Base-by-base conservation (phyloP, 1,140 invertebrate species). In the Saxidomus purpurata region DNA sequence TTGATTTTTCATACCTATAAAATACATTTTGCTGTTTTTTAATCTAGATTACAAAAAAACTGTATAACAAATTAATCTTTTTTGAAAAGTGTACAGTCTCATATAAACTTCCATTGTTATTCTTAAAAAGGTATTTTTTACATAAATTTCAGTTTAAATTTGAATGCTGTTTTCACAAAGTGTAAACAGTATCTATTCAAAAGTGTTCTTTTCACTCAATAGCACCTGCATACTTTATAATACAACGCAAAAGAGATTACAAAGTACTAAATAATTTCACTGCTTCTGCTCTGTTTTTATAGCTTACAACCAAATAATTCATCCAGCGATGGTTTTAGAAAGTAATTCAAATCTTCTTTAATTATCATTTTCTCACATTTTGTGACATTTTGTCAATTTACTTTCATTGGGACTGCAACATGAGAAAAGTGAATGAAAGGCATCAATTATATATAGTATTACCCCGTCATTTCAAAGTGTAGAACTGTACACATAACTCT, bases 371-470 rank as follows among this genome's bases (percentile, higher is more conserved):
- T 82, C 80, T 67, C 80, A 82, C 34, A 63, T 67, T 63, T 38
- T 6, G 8, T 47, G 55, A 59, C 80, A 67, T 82, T 47, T 31
- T 67, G 55, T 63, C 80, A 40, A 28, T 79, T 82, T 82, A 82
- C 80, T 82, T 82, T 82, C 80, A 82, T 82, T 82, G 59, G 22
- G 11, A 28, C n/a, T 40, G 80, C 61, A 82, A 82, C 52, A 22
- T 61, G 80, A 82, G 55, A 55, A 82, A 67, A 67, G 55, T 11
- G 38, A 61, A 47, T 63, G 80, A 63, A 67, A 67, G 47, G 38
- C 80, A 25, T 43, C 80, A 82, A 82, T 82, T 82, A 79, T 52
- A 52, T 79, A 55, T 79, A 34, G 47, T 79, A 49, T 79, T 79
- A 79, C 76, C 49, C 76, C 31, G 34, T 79, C 76, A 79, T 55